Conservation (phyloP, 23 tunicate species). For the Clavelina lepadiformis region DNA sequence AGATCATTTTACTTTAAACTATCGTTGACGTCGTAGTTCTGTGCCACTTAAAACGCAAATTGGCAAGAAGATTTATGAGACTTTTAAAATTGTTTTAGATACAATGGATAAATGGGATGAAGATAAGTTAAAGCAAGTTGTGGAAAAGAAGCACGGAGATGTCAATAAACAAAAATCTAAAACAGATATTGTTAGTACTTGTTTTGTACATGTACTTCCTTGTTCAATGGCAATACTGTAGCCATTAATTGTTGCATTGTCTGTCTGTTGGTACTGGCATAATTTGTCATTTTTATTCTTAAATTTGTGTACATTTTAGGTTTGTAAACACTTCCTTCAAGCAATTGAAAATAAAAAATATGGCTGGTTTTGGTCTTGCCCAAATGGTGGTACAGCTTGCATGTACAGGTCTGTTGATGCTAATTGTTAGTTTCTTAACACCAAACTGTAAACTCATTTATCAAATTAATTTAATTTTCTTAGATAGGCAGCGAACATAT, state of each 20-base stretch:
- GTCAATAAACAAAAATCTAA: conserved; percentile 56
- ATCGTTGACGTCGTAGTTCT: too few species aligned
- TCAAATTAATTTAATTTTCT: background rate
- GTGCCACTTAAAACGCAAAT: too few species aligned
- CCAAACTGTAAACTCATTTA: background rate
- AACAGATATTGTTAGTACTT: conserved; percentile 61
- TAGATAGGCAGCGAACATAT: background rate
- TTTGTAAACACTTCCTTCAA: conserved; percentile 76
- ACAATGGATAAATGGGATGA: conserved; percentile 95
- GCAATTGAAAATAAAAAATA: conserved; percentile 90
- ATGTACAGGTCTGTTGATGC: conserved; percentile 50
- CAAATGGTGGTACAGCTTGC: conserved; percentile 72
- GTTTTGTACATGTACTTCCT: background rate
- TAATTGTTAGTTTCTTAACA: background rate
- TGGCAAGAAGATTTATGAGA: background rate
- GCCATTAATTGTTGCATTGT: too few species aligned
- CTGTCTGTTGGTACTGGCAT: too few species aligned
- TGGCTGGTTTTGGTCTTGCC: conserved; percentile 99
- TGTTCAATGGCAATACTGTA: too few species aligned
- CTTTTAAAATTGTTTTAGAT: conserved; percentile 42
- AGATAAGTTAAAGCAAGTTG: conserved; percentile 76
- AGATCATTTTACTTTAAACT: conserved; percentile 3
- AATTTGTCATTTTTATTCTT: background rate
- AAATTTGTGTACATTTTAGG: conserved; percentile 35
- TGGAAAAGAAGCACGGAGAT: conserved; percentile 94